These are phyloP conservation scores for Tragelaphus eurycerus DNA, from an alignment of 2,797 vertebrate species.

Conservation along the genomic window DNA sequence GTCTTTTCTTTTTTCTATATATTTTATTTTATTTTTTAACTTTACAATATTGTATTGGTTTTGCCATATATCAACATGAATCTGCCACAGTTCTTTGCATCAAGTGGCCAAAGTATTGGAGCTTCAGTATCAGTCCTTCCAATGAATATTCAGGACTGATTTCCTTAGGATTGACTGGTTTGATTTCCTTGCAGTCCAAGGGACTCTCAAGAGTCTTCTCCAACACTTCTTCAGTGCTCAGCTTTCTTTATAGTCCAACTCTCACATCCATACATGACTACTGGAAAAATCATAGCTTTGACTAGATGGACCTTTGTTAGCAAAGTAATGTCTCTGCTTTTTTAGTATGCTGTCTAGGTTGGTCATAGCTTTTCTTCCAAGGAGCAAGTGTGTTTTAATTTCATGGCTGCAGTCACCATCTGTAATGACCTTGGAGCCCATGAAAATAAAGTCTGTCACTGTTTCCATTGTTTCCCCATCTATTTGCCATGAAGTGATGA, in stretches of 20 bases:
- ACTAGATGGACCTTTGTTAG: background rate
- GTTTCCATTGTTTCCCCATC: background rate
- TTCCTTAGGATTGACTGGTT: background rate
- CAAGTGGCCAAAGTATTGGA: background rate
- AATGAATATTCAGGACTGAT: background rate
- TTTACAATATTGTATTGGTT: no score
- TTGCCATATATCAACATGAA: no score
- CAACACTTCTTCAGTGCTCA: background rate
- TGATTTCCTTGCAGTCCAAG: background rate
- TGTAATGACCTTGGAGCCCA: background rate
- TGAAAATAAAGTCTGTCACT: background rate
- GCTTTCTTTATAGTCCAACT: background rate
- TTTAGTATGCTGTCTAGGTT: background rate
- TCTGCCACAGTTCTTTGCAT: background rate
- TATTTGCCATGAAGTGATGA: background rate
- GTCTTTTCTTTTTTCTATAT: no score
- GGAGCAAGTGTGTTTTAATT: background rate
- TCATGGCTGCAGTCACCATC: background rate
- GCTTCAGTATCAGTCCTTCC: background rate
- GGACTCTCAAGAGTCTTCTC: background rate
- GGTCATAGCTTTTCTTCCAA: background rate
- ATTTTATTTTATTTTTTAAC: no score
- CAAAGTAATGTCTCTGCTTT: background rate
- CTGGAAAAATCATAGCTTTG: background rate
- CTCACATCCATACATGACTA: background rate